phyloP scores from a whole-genome alignment of 2,113 vertebrate genomes.

The Paradisaea rubra region DNA sequence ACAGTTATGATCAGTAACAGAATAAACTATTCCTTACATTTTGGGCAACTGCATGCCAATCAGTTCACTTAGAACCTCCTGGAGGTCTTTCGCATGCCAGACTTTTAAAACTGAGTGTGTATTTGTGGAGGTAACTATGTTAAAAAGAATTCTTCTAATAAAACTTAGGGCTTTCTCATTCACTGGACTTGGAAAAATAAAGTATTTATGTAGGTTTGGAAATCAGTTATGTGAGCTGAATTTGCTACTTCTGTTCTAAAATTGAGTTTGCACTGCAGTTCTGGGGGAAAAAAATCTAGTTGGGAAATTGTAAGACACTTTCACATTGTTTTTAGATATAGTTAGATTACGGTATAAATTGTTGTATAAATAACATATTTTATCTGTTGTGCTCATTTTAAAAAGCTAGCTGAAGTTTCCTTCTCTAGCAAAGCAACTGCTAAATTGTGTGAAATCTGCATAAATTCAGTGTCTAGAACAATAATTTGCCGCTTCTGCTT shows the following conservation, averaged over 20 bases:
- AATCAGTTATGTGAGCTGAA: constrained; percentile 48
- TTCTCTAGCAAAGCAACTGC: constrained; percentile 28
- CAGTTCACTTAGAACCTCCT: constrained; percentile 78
- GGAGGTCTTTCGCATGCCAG: constrained; percentile 79
- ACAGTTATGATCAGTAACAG: constrained; percentile 72
- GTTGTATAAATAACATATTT: background rate
- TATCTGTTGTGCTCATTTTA: constrained; percentile 24
- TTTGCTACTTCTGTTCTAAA: constrained; percentile 25
- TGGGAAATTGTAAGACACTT: constrained; percentile 22
- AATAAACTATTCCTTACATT: constrained; percentile 67
- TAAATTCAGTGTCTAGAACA: constrained; percentile 2
- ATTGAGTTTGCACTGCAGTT: background rate
- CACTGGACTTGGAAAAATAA: constrained; percentile 12
- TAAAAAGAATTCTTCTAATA: constrained; percentile 59
- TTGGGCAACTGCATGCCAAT: constrained; percentile 77
- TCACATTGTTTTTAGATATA: constrained; percentile 5
- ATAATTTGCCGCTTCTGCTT: background rate
- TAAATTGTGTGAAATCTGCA: constrained; percentile 3
- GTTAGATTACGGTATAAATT: background rate
- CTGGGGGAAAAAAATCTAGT: background rate
- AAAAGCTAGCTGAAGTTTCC: constrained; percentile 46
- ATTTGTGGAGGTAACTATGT: constrained; percentile 77
- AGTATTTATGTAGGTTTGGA: constrained; percentile 13
- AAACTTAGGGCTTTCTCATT: constrained; percentile 29
- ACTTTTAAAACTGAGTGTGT: constrained; percentile 68